Base-by-base conservation (phyloP, 1,140 invertebrate genomes). In the Pseudomyrmex flavicornis region DNA sequence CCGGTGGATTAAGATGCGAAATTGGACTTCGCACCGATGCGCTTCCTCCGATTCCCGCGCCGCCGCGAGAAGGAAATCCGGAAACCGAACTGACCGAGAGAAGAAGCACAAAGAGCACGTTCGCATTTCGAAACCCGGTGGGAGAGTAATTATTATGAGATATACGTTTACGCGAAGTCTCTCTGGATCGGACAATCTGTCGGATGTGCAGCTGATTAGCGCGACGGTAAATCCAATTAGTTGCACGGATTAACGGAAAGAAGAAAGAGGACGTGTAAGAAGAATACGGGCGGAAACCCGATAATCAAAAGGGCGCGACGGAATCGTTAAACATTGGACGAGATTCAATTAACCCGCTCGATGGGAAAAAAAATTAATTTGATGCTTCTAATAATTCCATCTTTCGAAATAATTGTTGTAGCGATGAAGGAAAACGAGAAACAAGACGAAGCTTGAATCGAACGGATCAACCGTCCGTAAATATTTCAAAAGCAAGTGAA, bases 1-100 rank as follows among this genome's bases (percentile, higher is more conserved):
- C 68, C 70, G 62, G 56, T 65, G 90, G 91, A 92, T 93, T 91
- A 91, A 91, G 86, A 86, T 87, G 76, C 77, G 88, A 91, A 91
- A 91, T 92, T 91, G 86, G 91, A 92, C 89, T 35, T 91, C 76
- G 54, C 70, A 48, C 48, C 70, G 68, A 84, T 72, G 75, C 22
- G 5, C 44, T n/a, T 46, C 44, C 84, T 86, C 86, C 35, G 70
- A 87, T 82, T 59, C 35, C 75, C 8, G 44, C 4, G 4, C 54
- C 10, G 46, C 26, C 56, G 59, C 10, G 13, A 10, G 22, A 86
- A 50, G 26, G 66, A 62, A 35, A 35, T 35, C 35, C 35, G 35
- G 58, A 20, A 22, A 74, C 46, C 50, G 17, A 22, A 74, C 46
- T 48, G 17, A 13, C n/a, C 13, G 65, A 56, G 44, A 35, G 44